Evolutionary conservation across 1,140 invertebrate genomes (phyloP).

Genomic region (Leptopilina boulardi): DNA sequence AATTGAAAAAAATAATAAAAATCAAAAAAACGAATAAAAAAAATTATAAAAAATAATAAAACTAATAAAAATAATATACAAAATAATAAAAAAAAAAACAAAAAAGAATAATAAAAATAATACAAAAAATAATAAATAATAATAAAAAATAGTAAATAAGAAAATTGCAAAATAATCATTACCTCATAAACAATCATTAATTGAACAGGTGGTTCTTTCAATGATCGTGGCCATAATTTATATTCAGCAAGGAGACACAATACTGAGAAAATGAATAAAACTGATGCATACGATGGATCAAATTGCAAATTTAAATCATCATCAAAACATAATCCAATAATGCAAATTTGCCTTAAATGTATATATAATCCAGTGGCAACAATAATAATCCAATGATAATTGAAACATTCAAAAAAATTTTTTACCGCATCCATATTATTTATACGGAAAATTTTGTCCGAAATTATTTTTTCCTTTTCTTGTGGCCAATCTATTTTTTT

Average conservation of each 20-base stretch:
- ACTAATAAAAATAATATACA: too few species aligned
- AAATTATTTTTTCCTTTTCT: background rate
- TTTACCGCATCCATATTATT: conserved; percentile 59
- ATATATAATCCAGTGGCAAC: conserved; percentile 70
- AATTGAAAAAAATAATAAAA: too few species aligned
- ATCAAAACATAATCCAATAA: conserved; percentile 70
- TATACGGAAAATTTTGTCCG: conserved; percentile 27
- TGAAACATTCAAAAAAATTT: conserved; percentile 63
- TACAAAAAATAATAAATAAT: background rate
- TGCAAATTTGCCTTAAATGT: conserved; percentile 70
- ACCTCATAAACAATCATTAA: conserved; percentile 73
- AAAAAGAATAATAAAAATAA: conserved; percentile 33
- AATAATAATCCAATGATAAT: conserved; percentile 70
- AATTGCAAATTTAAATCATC: conserved; percentile 56
- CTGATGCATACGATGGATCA: conserved; percentile 67
- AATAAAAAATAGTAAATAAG: conserved; percentile 23
- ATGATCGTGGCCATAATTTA: conserved; percentile 70
- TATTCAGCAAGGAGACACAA: conserved; percentile 72
- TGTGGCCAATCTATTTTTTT: background rate
- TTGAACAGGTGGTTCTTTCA: conserved; percentile 71
- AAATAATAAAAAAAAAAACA: too few species aligned
- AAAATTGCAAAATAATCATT: conserved; percentile 31
- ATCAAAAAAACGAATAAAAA: too few species aligned
- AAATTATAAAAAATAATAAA: too few species aligned
- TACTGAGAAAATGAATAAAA: conserved; percentile 69